These are phyloP conservation scores for Ictalurus furcatus DNA, from an alignment of 2,113 vertebrate species.

Conservation along the genomic window DNA sequence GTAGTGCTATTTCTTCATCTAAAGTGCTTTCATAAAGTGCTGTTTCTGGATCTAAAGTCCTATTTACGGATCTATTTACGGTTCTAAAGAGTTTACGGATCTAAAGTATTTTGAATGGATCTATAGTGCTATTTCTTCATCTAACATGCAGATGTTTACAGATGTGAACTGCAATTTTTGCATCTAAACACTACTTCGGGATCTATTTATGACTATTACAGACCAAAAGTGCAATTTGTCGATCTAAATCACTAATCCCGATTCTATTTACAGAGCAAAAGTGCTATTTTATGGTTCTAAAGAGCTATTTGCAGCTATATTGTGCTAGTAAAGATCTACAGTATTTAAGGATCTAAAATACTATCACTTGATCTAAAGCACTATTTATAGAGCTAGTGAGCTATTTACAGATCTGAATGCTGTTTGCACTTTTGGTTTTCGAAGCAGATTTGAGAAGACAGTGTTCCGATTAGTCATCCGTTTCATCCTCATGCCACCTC, in stretches of 20 bases:
- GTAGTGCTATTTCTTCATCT: not conserved
- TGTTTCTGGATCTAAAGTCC: not conserved
- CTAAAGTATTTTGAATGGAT: too few relatives aligned
- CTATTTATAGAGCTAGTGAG: not conserved
- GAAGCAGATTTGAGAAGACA: not conserved
- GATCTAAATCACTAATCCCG: not conserved
- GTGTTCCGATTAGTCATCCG: not conserved
- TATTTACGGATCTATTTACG: not conserved
- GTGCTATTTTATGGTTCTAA: not conserved
- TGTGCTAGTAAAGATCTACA: too few relatives aligned
- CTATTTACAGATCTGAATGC: not conserved
- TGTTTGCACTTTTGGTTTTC: not conserved
- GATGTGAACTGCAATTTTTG: not conserved
- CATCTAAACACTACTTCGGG: not conserved
- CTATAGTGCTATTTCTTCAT: not conserved
- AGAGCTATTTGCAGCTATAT: not conserved
- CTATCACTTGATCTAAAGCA: not conserved
- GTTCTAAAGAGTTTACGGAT: not conserved
- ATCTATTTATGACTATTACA: not conserved
- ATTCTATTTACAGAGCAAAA: not conserved
- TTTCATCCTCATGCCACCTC: not conserved
- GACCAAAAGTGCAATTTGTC: not conserved
- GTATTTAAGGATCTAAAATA: not conserved
- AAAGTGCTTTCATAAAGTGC: not conserved
- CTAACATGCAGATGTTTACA: too few relatives aligned